Conservation (phyloP, 2,888 invertebrate species). For the Acleris holmiana region DNA sequence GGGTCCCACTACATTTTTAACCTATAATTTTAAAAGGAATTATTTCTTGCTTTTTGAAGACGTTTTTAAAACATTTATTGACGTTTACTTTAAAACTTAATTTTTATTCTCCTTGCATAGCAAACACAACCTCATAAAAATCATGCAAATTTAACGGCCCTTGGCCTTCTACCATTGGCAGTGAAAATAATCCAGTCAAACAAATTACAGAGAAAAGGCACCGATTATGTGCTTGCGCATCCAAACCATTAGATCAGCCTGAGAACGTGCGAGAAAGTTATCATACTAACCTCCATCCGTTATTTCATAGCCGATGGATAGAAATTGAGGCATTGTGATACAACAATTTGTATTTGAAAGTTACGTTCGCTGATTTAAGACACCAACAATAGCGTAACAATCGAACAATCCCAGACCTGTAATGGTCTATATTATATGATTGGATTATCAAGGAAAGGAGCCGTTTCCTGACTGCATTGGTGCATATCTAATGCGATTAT, state of each 20-base stretch:
- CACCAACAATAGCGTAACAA: constrained; percentile 1
- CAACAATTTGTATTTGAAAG: constrained; percentile 32
- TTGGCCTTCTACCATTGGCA: constrained; percentile 13
- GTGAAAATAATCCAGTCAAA: background rate
- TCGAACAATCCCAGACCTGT: too few species aligned
- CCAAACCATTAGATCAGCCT: constrained; percentile 47
- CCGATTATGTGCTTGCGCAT: constrained; percentile 26
- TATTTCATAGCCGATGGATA: constrained; percentile 48
- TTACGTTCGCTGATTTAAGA: constrained; percentile 24
- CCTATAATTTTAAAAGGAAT: too few species aligned
- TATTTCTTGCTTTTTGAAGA: too few species aligned
- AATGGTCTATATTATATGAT: constrained; percentile 12
- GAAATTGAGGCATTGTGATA: constrained; percentile 40
- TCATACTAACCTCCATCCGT: constrained; percentile 50
- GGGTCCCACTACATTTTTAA: too few species aligned
- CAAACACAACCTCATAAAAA: background rate
- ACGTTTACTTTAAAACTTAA: too few species aligned
- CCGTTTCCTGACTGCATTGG: constrained; percentile 39
- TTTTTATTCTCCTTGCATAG: too few species aligned
- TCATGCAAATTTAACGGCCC: background rate
- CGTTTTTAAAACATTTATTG: too few species aligned
- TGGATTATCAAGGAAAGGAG: constrained; percentile 10
- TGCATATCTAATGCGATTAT: constrained; percentile 43
- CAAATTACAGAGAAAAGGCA: constrained; percentile 21
- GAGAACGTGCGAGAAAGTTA: constrained; percentile 57